Evolutionary conservation across 2,113 vertebrate species (phyloP), one percentile per base, ranked within the genome.

Genomic region (Sphyrna mokarran): DNA sequence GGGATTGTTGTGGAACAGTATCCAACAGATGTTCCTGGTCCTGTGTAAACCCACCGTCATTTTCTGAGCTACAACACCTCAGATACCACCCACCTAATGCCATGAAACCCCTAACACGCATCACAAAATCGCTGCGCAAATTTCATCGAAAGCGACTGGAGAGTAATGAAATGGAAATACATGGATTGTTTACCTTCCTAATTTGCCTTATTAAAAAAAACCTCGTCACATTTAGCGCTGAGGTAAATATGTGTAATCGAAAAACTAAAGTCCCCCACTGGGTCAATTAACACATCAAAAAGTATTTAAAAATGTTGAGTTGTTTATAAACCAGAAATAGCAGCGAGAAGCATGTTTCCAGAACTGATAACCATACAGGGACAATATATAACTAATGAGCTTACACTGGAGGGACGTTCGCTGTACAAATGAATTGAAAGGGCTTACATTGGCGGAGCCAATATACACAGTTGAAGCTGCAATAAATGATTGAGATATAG

Each of bases 241-340:
- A 95, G 94, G 40, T 72, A 95, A 95, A 95, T 54, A 95, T 33
- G 68, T 33, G 8, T 70, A 95, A 72, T 95, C 68, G 16, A 72
- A 72, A 95, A 70, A 29, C 22, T 95, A 70, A 95, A 48, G 69
- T 70, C 40, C 94, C 94, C 94, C 94, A 95, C 69, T 95, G 94
- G 94, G 94, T 95, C 94, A 95, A 95, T 95, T 95, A 95, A 48
- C 94, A 95, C 23, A 72, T 76, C 40, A 72, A 76, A 54, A 95
- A 95, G 69, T 72, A 61, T 95, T 95, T 95, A 6, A 95, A 95
- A 70, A 93, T 66, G 68, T 69, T 95, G 94, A 95, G 94, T 72
- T 43, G 68, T 95, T 95, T 95, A 95, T 95, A 48, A 29, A 95
- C 40, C 23, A 95, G 37, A 95, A 72, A 72, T 95, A 72, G 94